These are phyloP conservation scores for Lasioglossum oenotherae DNA, from an alignment of 2,888 invertebrate species.

Conservation along the genomic window DNA sequence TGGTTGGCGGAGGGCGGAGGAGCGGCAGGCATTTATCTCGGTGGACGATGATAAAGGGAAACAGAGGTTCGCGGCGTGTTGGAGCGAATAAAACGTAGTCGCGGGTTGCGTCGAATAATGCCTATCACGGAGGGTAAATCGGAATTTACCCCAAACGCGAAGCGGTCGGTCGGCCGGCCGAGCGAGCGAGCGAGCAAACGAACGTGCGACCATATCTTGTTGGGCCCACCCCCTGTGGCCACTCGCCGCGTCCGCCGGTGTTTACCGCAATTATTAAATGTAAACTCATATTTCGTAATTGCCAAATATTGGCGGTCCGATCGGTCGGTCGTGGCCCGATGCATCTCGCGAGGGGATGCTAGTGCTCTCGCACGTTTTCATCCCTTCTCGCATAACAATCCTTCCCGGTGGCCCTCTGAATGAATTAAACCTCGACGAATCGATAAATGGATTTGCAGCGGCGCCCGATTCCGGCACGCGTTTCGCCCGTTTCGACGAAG, in stretches of 20 bases:
- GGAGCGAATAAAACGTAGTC: slow-evolving; percentile 63
- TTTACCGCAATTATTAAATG: slow-evolving; percentile 84
- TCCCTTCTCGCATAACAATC: slow-evolving; percentile 74
- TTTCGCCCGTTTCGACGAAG: neutral
- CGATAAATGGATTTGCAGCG: slow-evolving; percentile 66
- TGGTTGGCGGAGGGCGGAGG: slow-evolving; percentile 11
- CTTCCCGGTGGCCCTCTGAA: slow-evolving; percentile 62
- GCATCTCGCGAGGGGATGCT: slow-evolving; percentile 71
- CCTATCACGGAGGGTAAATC: slow-evolving; percentile 69
- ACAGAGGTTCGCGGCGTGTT: slow-evolving; percentile 63
- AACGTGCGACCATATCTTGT: slow-evolving; percentile 72
- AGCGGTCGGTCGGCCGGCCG: slow-evolving; percentile 53
- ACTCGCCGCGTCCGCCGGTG: slow-evolving; percentile 79
- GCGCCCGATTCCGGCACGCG: neutral
- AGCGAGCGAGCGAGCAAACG: slow-evolving; percentile 61
- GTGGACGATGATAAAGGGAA: slow-evolving; percentile 55
- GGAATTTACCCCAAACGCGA: slow-evolving; percentile 70
- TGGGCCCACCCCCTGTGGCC: slow-evolving; percentile 72
- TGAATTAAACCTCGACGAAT: slow-evolving; percentile 70
- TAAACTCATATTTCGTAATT: slow-evolving; percentile 84
- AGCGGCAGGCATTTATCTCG: slow-evolving; percentile 59
- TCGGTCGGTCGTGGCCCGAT: slow-evolving; percentile 71
- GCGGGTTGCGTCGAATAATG: slow-evolving; percentile 63
- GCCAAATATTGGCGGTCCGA: slow-evolving; percentile 82
- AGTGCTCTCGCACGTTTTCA: slow-evolving; percentile 73